Evolutionary conservation across 2,888 invertebrate genomes (phyloP).

Genomic region (Eulithis prunata): DNA sequence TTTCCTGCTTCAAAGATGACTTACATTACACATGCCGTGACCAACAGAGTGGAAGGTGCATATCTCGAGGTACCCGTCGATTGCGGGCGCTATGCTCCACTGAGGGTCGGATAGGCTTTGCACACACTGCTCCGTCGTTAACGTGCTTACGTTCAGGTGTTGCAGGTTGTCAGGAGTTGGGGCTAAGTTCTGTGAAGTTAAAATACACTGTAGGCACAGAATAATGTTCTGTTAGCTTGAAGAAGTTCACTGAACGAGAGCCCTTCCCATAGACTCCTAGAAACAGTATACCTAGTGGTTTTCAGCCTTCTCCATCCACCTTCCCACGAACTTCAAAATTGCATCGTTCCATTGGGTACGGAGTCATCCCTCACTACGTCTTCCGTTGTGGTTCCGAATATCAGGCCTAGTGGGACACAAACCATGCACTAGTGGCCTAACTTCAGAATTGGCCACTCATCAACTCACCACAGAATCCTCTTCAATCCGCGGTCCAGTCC

Average conservation of each 20-base stretch:
- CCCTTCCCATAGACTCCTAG: too few species aligned
- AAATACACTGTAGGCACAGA: too few species aligned
- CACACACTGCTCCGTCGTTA: conserved; percentile 31
- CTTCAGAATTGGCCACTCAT: neutral
- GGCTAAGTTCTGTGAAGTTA: conserved; percentile 36
- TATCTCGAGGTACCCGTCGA: conserved; percentile 38
- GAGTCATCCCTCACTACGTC: too few species aligned
- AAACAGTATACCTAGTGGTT: too few species aligned
- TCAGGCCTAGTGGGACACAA: too few species aligned
- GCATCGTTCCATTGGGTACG: too few species aligned
- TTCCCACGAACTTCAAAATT: too few species aligned
- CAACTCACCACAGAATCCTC: conserved; percentile 39
- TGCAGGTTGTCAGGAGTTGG: conserved; percentile 43
- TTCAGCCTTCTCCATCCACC: too few species aligned
- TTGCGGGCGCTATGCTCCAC: conserved; percentile 10
- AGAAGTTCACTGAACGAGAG: too few species aligned
- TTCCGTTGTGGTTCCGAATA: too few species aligned
- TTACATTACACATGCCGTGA: conserved; percentile 51
- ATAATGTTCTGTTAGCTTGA: too few species aligned
- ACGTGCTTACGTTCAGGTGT: conserved; percentile 35
- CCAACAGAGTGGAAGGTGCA: conserved; percentile 49
- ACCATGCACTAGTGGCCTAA: neutral
- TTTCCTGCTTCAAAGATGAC: neutral
- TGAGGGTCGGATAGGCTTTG: neutral
- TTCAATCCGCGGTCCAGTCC: conserved; percentile 39